Base-by-base conservation (phyloP, 2,797 vertebrate genomes). In the Loriculus beryllinus region DNA sequence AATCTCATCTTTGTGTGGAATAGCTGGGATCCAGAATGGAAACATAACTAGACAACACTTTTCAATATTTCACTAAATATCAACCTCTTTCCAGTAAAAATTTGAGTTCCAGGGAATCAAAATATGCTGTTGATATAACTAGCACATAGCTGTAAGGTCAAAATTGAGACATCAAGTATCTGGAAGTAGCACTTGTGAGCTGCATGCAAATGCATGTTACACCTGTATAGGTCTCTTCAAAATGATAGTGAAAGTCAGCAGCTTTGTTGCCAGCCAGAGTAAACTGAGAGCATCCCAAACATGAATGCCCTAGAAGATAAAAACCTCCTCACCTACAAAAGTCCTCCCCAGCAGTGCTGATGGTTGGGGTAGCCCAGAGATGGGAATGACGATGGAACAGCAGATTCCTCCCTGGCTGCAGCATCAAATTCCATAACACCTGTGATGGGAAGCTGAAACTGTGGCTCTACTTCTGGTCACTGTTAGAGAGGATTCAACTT, bases 311-410 rank as follows among this genome's bases (percentile, higher is more conserved):
- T 43, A 16, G 48, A 62, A 81, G 43, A 43, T 9, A 39, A 31
- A 92, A 62, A 49, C 19, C 48, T 81, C 42, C 52, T 75, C 16
- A 31, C 28, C 13, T 52, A 31, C 22, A 23, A 6, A 64, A 71
- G 29, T 45, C 43, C 17, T 45, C 68, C 37, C 37, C 40, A 57
- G 48, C 16, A 64, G 51, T 2, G 0, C 43, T 33, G 57, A 3
- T 19, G 42, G 31, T 28, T 0, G 0, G 25, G 31, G 65, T 11
- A 48, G 33, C 56, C 35, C 29, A 18, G 35, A 42, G 18, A 43
- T 1, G 2, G 40, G 11, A 56, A 48, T 9, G 9, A 51, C 0
- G 2, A 7, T 16, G 33, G 65, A 63, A n/a, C 56, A 1, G 4
- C 18, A 21, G n/a, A 29, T 40, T 80, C 33, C 19, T 45, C 17